Conservation (phyloP, 2,797 vertebrate genomes). For the Poeciliopsis turneri region DNA sequence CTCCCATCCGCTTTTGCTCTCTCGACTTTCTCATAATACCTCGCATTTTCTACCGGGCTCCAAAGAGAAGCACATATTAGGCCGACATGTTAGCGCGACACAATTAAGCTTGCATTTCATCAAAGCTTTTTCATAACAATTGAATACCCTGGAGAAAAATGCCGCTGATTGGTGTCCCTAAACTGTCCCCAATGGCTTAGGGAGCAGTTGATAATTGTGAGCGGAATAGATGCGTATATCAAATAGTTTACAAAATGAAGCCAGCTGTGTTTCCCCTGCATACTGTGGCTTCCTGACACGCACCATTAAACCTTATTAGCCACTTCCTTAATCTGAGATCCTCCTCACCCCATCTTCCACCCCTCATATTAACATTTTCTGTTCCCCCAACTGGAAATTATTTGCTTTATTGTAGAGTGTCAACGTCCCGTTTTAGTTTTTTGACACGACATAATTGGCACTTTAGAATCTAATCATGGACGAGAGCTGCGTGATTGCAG, state of each 20-base stretch:
- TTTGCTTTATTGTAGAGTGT: conserved; percentile 99
- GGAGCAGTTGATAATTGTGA: conserved; percentile 95
- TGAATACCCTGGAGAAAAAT: conserved; percentile 83
- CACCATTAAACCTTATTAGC: conserved; percentile 99
- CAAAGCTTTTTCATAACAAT: conserved; percentile 87
- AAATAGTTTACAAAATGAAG: conserved; percentile 99
- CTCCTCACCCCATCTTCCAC: conserved; percentile 92
- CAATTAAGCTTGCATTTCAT: conserved; percentile 70
- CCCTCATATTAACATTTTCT: conserved; percentile 99
- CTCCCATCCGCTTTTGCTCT: background rate
- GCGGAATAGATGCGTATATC: conserved; percentile 97
- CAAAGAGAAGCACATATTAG: background rate
- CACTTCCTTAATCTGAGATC: conserved; percentile 99
- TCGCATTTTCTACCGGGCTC: background rate
- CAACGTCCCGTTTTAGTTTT: conserved; percentile 94
- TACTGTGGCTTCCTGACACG: conserved; percentile 99
- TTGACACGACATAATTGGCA: conserved; percentile 97
- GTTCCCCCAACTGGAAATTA: conserved; percentile 99
- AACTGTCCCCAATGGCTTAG: conserved; percentile 92
- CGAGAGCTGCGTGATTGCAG: conserved; percentile 89
- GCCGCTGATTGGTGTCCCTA: conserved; percentile 88
- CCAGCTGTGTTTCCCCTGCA: conserved; percentile 99
- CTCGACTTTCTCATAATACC: background rate
- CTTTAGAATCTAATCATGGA: conserved; percentile 97
- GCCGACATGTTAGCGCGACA: background rate